Base-by-base conservation (phyloP, 2,888 invertebrate genomes). In the Nysson spinosus region DNA sequence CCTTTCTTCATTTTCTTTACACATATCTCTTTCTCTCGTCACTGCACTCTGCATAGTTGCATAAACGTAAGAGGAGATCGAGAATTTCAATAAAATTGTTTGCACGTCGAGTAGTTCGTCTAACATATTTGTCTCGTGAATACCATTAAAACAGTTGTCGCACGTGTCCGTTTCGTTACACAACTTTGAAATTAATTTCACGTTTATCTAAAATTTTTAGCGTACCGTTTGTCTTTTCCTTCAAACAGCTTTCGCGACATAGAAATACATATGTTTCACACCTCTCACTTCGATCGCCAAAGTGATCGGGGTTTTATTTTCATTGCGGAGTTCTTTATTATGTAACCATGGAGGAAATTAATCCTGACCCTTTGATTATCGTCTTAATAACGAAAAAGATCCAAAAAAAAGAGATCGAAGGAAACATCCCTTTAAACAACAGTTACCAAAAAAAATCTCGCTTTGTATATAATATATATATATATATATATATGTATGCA, bases 251-350 rank as follows among this genome's bases (percentile, higher is more conserved):
- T 44, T n/a, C n/a, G n/a, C n/a, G n/a, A n/a, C n/a, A n/a, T n/a
- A n/a, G n/a, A n/a, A n/a, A n/a, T 58, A 39, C 44, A 46, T 47
- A 54, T 37, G 49, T n/a, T n/a, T n/a, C n/a, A n/a, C n/a, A n/a
- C n/a, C n/a, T n/a, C n/a, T n/a, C n/a, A n/a, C n/a, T n/a, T n/a
- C n/a, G n/a, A n/a, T n/a, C n/a, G n/a, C n/a, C n/a, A n/a, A n/a
- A n/a, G n/a, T n/a, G n/a, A n/a, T n/a, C n/a, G n/a, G n/a, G n/a
- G n/a, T n/a, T n/a, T n/a, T n/a, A n/a, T 37, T 62, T 69, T 58
- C 40, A 60, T 69, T 72, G 72, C 77, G 37, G 77, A 78, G 78
- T 78, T 78, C 77, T 76, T 78, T 70, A 78, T 74, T 70, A 68
- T 16, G 14, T 39, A 28, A 47, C 19, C 9, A 22, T 28, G 32